Base-by-base conservation (phyloP, 2,888 invertebrate species). In the Drosophila neotestacea region DNA sequence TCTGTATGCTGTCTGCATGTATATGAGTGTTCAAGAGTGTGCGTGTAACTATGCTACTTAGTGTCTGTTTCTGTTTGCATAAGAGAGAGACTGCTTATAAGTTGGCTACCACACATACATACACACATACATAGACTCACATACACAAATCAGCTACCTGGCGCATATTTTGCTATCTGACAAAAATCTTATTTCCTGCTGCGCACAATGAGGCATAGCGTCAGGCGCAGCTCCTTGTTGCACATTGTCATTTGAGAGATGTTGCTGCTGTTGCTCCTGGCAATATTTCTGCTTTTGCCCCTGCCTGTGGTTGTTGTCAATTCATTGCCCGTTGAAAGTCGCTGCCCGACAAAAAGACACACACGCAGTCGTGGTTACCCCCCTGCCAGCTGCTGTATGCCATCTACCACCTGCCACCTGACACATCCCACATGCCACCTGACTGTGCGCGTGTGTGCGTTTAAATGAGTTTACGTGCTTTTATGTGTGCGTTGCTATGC, bases 1-100 rank as follows among this genome's bases (percentile, higher is more conserved):
- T 79, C 52, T 66, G 48, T 56, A 32, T 44, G 55, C 27, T 42
- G 34, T 42, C 34, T 55, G 42, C 32, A 11, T 39, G n/a, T 28
- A 44, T 48, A 42, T 60, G 38, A 54, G 64, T 60, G 65, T 66
- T 66, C 36, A 60, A 55, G 47, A 62, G 69, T 55, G 65, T 70
- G 71, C 48, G 67, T 67, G 77, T 67, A 72, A 87, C 84, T 84
- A 76, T 80, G 85, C 87, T 78, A 85, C 85, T 84, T 87, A 85
- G 80, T 80, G 77, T 83, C 79, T 83, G 73, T 56, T 59, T 61
- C 50, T 79, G 85, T 84, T 81, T 84, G 74, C 74, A 74, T 77
- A 71, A 58, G 58, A 22, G 30, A 58, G 58, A 56, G 44, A 48
- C 32, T 56, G 63, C 76, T 76, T 69, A 76, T 63, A 80, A 73